These are phyloP conservation scores for Harpalus rufipes DNA, from an alignment of 2,888 invertebrate species.

Conservation along the genomic window DNA sequence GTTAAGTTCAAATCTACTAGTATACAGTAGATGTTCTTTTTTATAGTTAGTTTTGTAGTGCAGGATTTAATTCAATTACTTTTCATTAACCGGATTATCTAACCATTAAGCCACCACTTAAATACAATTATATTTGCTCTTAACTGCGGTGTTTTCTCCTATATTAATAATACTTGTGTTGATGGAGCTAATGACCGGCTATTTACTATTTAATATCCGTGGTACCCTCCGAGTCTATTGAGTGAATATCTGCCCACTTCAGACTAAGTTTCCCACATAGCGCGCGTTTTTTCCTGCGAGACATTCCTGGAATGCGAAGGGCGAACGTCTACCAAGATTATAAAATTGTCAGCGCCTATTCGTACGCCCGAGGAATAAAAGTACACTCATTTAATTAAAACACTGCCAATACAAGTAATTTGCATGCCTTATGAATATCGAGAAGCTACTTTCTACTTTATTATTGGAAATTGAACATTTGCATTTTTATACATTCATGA, in stretches of 20 bases:
- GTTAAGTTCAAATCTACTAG: too few species aligned
- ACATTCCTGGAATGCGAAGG: slow-evolving; percentile 18
- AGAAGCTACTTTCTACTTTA: slow-evolving; percentile 31
- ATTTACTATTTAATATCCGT: slow-evolving; percentile 17
- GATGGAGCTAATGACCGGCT: neutral
- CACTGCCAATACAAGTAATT: slow-evolving; percentile 12
- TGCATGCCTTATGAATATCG: slow-evolving; percentile 43
- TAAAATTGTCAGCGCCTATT: neutral
- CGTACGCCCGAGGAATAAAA: slow-evolving; percentile 19
- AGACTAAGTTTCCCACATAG: slow-evolving; percentile 41
- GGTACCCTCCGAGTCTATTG: slow-evolving; percentile 9
- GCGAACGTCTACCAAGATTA: neutral
- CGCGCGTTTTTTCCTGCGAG: slow-evolving; percentile 21
- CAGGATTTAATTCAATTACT: too few species aligned
- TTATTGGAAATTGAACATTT: slow-evolving; percentile 27
- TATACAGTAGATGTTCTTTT: too few species aligned
- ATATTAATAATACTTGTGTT: neutral
- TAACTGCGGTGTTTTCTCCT: neutral
- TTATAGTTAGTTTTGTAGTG: too few species aligned
- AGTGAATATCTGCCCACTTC: slow-evolving; percentile 27
- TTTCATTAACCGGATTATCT: too few species aligned
- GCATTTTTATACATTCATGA: slow-evolving; percentile 47
- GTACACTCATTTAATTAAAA: slow-evolving; percentile 37
- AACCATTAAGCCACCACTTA: too few species aligned
- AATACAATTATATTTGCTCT: neutral